A percentile compares a stretch with the other conserved stretches of the same genome.
Conservation (phyloP, 2,888 invertebrate species). For the Watsonalla binaria region DNA sequence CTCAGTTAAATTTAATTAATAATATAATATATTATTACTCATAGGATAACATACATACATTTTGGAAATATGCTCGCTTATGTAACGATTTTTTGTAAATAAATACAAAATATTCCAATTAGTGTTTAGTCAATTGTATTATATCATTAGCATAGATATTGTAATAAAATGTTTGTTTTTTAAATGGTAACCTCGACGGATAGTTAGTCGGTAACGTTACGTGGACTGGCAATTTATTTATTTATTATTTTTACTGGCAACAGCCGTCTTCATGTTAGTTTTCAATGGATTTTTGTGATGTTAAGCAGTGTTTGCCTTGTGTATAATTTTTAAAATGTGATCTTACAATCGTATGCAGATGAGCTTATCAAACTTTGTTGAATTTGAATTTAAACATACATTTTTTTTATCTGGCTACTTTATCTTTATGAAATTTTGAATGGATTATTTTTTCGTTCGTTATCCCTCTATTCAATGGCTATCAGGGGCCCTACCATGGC, state of each 20-base stretch:
- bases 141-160: slow-evolving; percentile 58
- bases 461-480: background rate
- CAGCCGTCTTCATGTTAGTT: background rate
- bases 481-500: too few relatives aligned
- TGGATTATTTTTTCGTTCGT: slow-evolving; percentile 9
- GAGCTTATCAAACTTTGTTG: too few relatives aligned
- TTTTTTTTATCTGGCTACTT: slow-evolving; percentile 1
- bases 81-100: slow-evolving; percentile 64
- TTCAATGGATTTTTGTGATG: background rate
- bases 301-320: background rate
- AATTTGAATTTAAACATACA: slow-evolving; percentile 8
- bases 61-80: slow-evolving; percentile 34
- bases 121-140: slow-evolving; percentile 69
- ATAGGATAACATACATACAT: slow-evolving; percentile 6
- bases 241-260: background rate
- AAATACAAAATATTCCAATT: slow-evolving; percentile 67
- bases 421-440: background rate
- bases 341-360: too few relatives aligned
- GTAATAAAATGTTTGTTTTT: slow-evolving; percentile 52
- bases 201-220: slow-evolving; percentile 13
- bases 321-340: too few relatives aligned
- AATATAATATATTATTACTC: too few relatives aligned
- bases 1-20: slow-evolving; percentile 18
- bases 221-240: slow-evolving; percentile 30
- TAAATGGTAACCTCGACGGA: slow-evolving; percentile 33